Evolutionary conservation across 1,140 invertebrate genomes (phyloP), one percentile per base, ranked within the genome.

Genomic region (Heliconius hermathena): DNA sequence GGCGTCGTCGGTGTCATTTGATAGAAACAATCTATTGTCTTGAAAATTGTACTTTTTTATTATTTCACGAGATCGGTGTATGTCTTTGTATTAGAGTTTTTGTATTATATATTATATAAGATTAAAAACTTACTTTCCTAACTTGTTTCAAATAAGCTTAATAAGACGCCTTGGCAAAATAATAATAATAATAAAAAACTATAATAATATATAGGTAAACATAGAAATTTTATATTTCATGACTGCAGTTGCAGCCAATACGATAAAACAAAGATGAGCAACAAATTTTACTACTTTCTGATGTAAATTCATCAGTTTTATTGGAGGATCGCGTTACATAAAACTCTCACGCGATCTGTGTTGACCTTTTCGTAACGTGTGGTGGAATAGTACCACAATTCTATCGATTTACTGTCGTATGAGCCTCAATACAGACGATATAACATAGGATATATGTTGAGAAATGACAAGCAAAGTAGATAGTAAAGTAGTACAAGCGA

Each of bases 321-420:
- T 81, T 73, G 41, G 75, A 78, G 74, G 57, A 74, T 77, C 73
- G 54, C 52, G 74, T 80, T 80, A 82, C 78, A 74, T 80, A 80
- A 81, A 26, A 18, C 71, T 57, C 71, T 70, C 81, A 82, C 81
- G 81, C 82, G 78, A 82, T 73, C 75, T 16, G 16, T 29, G 36
- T 80, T 78, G 73, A 77, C 81, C 78, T 80, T 82, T 82, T 57
- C 57, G 81, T 80, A 80, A 80, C 82, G 82, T 83, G 79, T 83
- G 79, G 73, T 80, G 38, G 74, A 76, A 81, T 74, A 78, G 73
- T 74, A 78, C 66, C 76, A 82, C 66, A 80, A 78, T 78, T 78
- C 52, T 81, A 85, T 85, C 78, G 84, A 85, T 85, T 83, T 79
- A 74, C 77, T 78, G 79, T 82, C 76, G 75, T 80, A 78, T 81